Base-by-base conservation (phyloP, 35 echinoderm and acorn worm genomes). In the Ptychodera flava region DNA sequence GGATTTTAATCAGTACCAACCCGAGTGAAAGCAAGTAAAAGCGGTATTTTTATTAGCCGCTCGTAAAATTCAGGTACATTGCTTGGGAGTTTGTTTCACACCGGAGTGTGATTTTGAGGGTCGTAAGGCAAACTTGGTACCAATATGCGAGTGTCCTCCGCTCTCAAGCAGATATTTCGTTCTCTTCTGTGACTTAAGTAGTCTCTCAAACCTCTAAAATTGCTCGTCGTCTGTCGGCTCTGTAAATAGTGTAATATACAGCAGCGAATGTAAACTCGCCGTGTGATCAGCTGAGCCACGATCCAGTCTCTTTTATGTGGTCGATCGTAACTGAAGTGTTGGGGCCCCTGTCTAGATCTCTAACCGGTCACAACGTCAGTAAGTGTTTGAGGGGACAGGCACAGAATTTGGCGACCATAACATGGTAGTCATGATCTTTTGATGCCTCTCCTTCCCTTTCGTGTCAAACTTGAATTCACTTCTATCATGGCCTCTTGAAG, bases 171-270 rank as follows among this genome's bases (percentile, higher is more conserved):
- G 16, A 77, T 16, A 0, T 31, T 1, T 83, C 27, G 36, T 27
- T 83, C 31, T 32, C 32, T 0, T 32, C 81, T 27, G 0, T 1
- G 28, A 33, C 32, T 35, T 16, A 45, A 85, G 76, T 77, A 16
- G 16, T 77, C 76, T 16, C 76, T 16, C 76, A 29, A 77, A 16
- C 29, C 76, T 16, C 16, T 77, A 29, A 16, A 77, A 77, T 77
- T 16, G 29, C 76, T 36, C 28, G 76, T 87, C 85, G 78, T 33
- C 77, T 77, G 85, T 85, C 33, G 76, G 78, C 85, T 87, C 33
- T 79, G n/a, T n/a, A n/a, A n/a, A n/a, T n/a, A n/a, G n/a, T n/a
- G n/a, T n/a, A n/a, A n/a, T n/a, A n/a, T n/a, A n/a, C n/a, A n/a
- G n/a, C n/a, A n/a, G 22, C 22, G 45, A 64, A 64, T 12, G 45